Base-by-base conservation (phyloP, 2,797 vertebrate species). In the Eidolon dupreanum region DNA sequence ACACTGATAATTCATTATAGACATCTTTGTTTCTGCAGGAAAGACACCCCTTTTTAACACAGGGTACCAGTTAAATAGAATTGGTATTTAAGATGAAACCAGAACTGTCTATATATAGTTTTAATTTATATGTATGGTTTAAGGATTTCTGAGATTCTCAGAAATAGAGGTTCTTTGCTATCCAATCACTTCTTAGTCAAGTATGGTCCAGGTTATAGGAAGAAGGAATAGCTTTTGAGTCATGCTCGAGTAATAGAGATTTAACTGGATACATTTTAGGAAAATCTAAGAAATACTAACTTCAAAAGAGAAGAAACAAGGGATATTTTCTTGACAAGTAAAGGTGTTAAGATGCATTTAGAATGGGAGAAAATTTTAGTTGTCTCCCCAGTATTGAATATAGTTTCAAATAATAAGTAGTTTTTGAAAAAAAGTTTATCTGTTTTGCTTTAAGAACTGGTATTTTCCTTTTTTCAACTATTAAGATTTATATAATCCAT, bases 161-260 rank as follows among this genome's bases (percentile, higher is more conserved):
- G 38, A 57, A 92, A 63, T 75, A 70, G 43, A 2, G 5, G 3
- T 85, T 87, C 70, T 74, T 68, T 93, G 49, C 51, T 83, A 8
- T 84, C 16, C 49, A 16, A 11, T 55, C 36, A 38, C 24, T 31
- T 78, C 20, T 86, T 74, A 73, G 41, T 77, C 82, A 82, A 75
- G 20, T 43, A 73, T 55, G 19, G 5, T 84, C 53, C 63, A 77
- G 11, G 10, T 97, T 90, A 41, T 78, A 78, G 73, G 55, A 71
- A 88, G 31, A 93, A 41, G 36, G 24, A 93, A 81, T 88, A 97
- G 19, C 38, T 95, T 96, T 59, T 91, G 43, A 94, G 28, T 93
- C 28, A 63, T 88, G 1, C 36, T 31, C 16, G 26, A 70, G 20
- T 83, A 68, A 59, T 59, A 88, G 66, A 95, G 22, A 83, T 78